Evolutionary conservation across 2,113 vertebrate species (phyloP), one percentile per base, ranked within the genome.

Genomic region (Eidolon helvum): DNA sequence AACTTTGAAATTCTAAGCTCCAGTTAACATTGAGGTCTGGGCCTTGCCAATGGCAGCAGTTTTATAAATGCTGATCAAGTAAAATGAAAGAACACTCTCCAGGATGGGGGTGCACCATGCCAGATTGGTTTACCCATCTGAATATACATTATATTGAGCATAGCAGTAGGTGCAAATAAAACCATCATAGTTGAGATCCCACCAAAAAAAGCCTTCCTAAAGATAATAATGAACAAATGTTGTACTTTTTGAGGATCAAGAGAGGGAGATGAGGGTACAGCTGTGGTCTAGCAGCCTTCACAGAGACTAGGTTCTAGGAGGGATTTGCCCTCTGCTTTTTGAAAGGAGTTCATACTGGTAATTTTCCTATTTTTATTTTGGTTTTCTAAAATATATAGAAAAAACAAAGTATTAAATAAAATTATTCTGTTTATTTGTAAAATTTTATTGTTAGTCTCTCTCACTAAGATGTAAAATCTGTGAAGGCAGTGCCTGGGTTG

Each of bases 351-450:
- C 19, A n/a, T 22, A 33, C 65, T n/a, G 18, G 78, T 12, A 40
- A 48, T 57, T 80, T 26, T 50, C 48, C 4, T 10, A 22, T 35
- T 77, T 78, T 86, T 72, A 63, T 61, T 86, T 95, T 77, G 10
- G 7, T 82, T 97, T 86, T 45, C 18, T 86, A 55, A 96, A 86
- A 48, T 21, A 75, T 19, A 16, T 50, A 59, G 87, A 68, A 38
- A 77, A 87, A 53, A 2, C 7, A 53, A 74, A 57, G 3, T 77
- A 16, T 69, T 84, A 75, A 57, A 55, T 65, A 71, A 71, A 92
- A 78, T 71, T 45, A 22, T 82, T 87, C 40, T 90, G 10, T 71
- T 96, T 86, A 59, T 77, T 85, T 92, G 3, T 87, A 83, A 84
- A 91, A 16, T 15, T 61, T 57, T 83, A 30, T 82, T 95, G 55